phyloP scores from a whole-genome alignment of 2,888 invertebrate genomes.

The Drosophila mimetica region DNA sequence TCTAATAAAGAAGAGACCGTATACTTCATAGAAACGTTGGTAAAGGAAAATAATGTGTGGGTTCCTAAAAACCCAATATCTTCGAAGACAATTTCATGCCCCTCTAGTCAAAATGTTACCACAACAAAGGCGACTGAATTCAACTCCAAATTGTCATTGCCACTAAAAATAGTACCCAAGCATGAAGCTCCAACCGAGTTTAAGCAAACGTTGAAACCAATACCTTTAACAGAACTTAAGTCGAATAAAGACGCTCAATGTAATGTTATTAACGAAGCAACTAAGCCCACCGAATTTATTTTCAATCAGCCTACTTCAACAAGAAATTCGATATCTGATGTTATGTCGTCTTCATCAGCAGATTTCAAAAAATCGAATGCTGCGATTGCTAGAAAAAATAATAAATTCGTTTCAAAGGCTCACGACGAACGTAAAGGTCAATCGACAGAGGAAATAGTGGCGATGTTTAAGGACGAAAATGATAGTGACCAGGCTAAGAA shows the following conservation, averaged over 20 bases:
- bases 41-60: neutral
- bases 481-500: neutral
- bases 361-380: neutral
- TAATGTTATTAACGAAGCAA: no score
- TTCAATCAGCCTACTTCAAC: no score
- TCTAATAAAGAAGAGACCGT: neutral
- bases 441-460: conserved; percentile 22
- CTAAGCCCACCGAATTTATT: neutral
- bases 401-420: neutral
- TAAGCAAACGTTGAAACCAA: neutral
- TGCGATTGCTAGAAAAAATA: neutral
- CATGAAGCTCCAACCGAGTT: conserved; percentile 3
- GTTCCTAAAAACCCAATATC: neutral
- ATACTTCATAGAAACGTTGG: neutral
- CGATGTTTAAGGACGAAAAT: conserved; percentile 15
- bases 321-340: neutral
- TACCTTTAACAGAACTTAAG: neutral
- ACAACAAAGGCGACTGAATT: neutral
- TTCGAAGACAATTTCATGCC: neutral
- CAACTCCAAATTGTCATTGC: neutral
- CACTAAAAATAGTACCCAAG: neutral
- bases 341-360: neutral
- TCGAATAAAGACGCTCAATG: neutral
- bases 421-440: neutral
- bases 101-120: neutral